Percentiles rank a stretch among this genome's conserved stretches.
Evolutionary conservation across 2,797 vertebrate species (phyloP).

Genomic region (Dromococcyx pavoninus): DNA sequence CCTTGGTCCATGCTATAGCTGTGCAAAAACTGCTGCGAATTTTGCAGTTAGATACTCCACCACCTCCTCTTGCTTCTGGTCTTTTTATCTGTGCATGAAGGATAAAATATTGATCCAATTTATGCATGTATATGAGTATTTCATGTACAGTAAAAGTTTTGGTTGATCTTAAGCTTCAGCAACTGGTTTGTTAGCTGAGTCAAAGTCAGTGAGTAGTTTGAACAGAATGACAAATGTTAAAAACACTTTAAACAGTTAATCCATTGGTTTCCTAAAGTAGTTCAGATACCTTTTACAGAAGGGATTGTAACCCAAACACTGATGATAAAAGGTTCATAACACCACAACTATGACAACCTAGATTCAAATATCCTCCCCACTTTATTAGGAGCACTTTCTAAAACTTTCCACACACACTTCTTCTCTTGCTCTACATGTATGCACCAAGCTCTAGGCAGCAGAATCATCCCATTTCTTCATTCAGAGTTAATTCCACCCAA

Average conservation of each 20-base stretch:
- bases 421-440: background rate
- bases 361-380: background rate
- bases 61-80: background rate
- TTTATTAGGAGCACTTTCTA: background rate
- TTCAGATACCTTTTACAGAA: background rate
- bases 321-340: background rate
- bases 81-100: background rate
- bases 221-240: background rate
- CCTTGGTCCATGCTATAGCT: too few species aligned
- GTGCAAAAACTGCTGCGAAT: background rate
- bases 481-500: background rate
- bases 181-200: background rate
- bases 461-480: background rate
- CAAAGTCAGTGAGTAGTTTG: background rate
- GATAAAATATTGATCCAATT: background rate
- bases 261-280: background rate
- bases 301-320: background rate
- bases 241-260: background rate
- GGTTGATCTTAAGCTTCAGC: background rate
- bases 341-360: background rate
- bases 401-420: background rate
- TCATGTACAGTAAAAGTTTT: background rate
- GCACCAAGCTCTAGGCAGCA: background rate
- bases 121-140: background rate
- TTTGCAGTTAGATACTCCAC: background rate